Evolutionary conservation across 2,113 vertebrate species (phyloP).

Genomic region (Tychaedon coryphoeus): DNA sequence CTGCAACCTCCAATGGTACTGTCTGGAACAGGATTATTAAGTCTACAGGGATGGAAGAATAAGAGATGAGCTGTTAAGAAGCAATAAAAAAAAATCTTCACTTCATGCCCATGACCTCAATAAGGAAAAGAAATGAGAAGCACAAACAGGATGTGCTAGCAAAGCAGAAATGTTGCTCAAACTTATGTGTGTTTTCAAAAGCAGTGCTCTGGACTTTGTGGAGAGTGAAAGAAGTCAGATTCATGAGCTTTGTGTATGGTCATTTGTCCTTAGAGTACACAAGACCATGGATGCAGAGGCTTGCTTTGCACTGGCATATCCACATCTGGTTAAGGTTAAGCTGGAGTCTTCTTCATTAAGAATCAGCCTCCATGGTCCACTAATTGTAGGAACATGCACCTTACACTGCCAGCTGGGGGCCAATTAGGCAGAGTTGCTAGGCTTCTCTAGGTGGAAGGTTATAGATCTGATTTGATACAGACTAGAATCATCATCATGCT

Average conservation of each 20-base stretch:
- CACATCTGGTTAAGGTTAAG: neutral
- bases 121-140: slow-evolving; percentile 36
- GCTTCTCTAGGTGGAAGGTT: neutral
- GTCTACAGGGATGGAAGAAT: neutral
- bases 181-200: neutral
- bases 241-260: neutral
- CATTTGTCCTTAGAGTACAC: neutral
- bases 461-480: neutral
- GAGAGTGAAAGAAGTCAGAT: neutral
- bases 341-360: neutral
- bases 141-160: slow-evolving; percentile 3
- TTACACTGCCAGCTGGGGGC: neutral
- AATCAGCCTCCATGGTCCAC: neutral
- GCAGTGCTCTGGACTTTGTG: neutral
- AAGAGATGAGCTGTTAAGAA: slow-evolving; percentile 27
- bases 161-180: slow-evolving; percentile 32
- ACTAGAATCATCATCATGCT: neutral
- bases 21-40: neutral
- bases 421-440: neutral
- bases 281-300: neutral
- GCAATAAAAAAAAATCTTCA: slow-evolving; percentile 10
- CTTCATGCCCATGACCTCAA: slow-evolving; percentile 32
- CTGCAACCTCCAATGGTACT: neutral
- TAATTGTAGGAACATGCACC: neutral
- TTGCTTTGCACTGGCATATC: neutral